These are phyloP conservation scores for Octodonta nipae DNA, from an alignment of 2,888 invertebrate species.

Conservation along the genomic window DNA sequence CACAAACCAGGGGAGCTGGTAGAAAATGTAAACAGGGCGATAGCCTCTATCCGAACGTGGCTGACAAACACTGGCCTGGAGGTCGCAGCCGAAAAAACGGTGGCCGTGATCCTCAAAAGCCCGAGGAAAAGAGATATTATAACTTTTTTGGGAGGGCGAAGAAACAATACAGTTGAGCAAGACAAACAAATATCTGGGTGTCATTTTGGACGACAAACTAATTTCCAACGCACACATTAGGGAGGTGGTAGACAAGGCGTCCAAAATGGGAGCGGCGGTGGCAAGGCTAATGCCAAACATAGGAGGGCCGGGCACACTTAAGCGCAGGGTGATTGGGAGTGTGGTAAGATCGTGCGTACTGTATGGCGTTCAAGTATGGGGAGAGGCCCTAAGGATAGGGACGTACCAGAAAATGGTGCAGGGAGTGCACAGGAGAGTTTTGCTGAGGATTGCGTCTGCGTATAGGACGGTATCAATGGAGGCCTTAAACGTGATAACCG, in stretches of 20 bases:
- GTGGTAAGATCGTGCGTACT: slow-evolving; percentile 6
- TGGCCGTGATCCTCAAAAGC: not conserved
- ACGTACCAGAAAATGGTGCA: slow-evolving; percentile 3
- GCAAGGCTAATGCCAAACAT: not conserved
- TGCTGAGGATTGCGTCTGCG: slow-evolving; percentile 4
- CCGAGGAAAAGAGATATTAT: too few relatives aligned
- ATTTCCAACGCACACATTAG: too few relatives aligned
- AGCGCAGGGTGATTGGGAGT: slow-evolving; percentile 2
- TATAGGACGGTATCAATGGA: slow-evolving; percentile 6
- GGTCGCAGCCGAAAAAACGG: not conserved
- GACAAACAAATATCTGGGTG: too few relatives aligned
- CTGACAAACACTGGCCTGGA: not conserved
- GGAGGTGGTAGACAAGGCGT: not conserved
- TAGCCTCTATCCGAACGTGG: not conserved
- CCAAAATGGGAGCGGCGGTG: not conserved
- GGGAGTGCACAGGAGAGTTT: slow-evolving; percentile 4
- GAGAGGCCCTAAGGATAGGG: not conserved
- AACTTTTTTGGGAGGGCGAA: too few relatives aligned
- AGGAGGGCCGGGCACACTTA: not conserved
- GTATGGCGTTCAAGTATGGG: slow-evolving; percentile 8
- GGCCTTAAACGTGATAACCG: too few relatives aligned
- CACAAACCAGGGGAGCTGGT: not conserved
- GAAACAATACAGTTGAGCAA: too few relatives aligned
- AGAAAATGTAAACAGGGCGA: not conserved
- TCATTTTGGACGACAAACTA: too few relatives aligned